Conservation (phyloP, 1,140 invertebrate species). For the Leptinotarsa defecta region DNA sequence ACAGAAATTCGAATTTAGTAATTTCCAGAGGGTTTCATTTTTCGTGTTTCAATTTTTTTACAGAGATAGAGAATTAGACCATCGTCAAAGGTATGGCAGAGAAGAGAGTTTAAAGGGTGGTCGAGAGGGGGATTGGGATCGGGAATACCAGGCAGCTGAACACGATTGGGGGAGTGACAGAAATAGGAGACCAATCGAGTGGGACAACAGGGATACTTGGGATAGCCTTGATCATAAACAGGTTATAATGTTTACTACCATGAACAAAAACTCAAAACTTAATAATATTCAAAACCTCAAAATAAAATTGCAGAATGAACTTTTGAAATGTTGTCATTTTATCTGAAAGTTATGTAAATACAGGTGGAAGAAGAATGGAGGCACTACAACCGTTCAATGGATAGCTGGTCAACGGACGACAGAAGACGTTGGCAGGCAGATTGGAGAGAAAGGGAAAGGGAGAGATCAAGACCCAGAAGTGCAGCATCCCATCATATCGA, state of each 20-base stretch:
- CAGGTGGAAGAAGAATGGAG: slow-evolving; percentile 52
- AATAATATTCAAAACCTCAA: too few species aligned
- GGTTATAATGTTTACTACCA: background rate
- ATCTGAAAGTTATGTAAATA: too few species aligned
- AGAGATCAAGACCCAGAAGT: slow-evolving; percentile 49
- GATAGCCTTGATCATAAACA: slow-evolving; percentile 38
- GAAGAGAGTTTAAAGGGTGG: slow-evolving; percentile 39
- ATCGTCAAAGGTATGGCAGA: slow-evolving; percentile 39
- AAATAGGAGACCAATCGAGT: slow-evolving; percentile 46
- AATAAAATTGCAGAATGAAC: too few species aligned
- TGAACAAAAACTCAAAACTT: too few species aligned
- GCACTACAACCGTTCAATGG: slow-evolving; percentile 49
- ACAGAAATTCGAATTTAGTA: too few species aligned
- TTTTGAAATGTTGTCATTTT: too few species aligned
- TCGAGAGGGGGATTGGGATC: slow-evolving; percentile 46
- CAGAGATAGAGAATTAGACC: slow-evolving; percentile 26
- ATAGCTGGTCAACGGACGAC: slow-evolving; percentile 49
- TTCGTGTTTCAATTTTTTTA: background rate
- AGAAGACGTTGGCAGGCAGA: slow-evolving; percentile 50
- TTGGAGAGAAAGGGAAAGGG: slow-evolving; percentile 40
- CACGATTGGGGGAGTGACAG: slow-evolving; percentile 49
- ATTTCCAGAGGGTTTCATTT: background rate
- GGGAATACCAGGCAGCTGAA: slow-evolving; percentile 41
- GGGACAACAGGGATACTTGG: slow-evolving; percentile 48
- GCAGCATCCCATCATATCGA: slow-evolving; percentile 44